A percentile compares a stretch with the other conserved stretches of the same genome.
Conservation (phyloP, 1,140 invertebrate species). For the Tetramorium parvispinum region DNA sequence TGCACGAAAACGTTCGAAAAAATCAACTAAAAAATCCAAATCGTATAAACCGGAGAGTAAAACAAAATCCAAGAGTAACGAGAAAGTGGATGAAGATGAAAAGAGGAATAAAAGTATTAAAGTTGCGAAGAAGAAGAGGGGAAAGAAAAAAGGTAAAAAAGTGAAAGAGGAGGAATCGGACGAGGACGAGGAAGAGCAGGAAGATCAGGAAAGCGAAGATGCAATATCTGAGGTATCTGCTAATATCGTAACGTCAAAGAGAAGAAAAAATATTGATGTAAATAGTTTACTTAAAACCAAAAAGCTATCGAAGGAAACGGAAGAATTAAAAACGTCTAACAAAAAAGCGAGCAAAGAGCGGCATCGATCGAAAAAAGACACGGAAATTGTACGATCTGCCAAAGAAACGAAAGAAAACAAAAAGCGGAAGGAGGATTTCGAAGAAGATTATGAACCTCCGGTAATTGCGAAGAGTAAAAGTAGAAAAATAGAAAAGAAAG, state of each 20-base stretch:
- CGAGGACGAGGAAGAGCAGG: conserved; percentile 82
- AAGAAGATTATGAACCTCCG: conserved; percentile 79
- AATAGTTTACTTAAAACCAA: conserved; percentile 84
- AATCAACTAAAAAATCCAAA: conserved; percentile 82
- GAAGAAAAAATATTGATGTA: conserved; percentile 76
- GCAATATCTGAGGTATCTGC: conserved; percentile 78
- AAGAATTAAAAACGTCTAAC: conserved; percentile 69
- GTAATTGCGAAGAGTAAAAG: conserved; percentile 81
- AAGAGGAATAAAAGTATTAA: conserved; percentile 70
- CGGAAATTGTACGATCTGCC: conserved; percentile 60
- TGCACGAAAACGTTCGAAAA: conserved; percentile 80
- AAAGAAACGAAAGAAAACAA: conserved; percentile 77
- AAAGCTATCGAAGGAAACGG: conserved; percentile 81
- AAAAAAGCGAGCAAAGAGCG: conserved; percentile 77
- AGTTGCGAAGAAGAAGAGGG: conserved; percentile 76
- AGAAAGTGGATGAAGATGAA: conserved; percentile 83
- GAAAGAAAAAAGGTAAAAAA: conserved; percentile 79
- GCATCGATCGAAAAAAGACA: conserved; percentile 75
- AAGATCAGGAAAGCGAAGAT: conserved; percentile 78
- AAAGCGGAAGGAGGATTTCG: conserved; percentile 82
- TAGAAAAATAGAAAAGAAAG: conserved; percentile 82
- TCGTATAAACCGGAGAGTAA: conserved; percentile 79
- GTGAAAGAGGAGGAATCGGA: conserved; percentile 81
- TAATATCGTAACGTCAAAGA: conserved; percentile 82
- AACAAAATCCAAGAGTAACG: conserved; percentile 76